Percentiles rank a stretch among this genome's conserved stretches.
Conservation (phyloP, 2,797 vertebrate genomes). For the Sandelia bainsii region DNA sequence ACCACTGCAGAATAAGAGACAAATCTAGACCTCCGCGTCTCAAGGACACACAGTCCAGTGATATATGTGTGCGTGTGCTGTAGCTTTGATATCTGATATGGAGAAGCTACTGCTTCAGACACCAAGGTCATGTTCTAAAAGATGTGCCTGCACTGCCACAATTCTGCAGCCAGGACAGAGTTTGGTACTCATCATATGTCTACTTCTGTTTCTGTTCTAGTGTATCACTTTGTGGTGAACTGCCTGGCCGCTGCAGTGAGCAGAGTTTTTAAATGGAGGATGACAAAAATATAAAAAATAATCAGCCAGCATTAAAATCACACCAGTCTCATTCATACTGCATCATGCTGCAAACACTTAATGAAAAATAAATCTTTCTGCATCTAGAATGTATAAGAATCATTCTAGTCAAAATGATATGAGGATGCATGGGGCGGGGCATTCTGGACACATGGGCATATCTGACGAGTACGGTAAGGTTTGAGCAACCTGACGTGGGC, state of each 20-base stretch:
- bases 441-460: slow-evolving; percentile 76
- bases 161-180: slow-evolving; percentile 42
- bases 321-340: slow-evolving; percentile 34
- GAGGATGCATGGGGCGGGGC: slow-evolving; percentile 76
- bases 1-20: slow-evolving; percentile 43
- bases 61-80: neutral
- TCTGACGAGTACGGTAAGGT: slow-evolving; percentile 79
- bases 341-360: slow-evolving; percentile 69
- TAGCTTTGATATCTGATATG: slow-evolving; percentile 67
- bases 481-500: slow-evolving; percentile 94
- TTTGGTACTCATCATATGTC: slow-evolving; percentile 36
- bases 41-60: slow-evolving; percentile 54
- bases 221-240: slow-evolving; percentile 27
- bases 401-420: slow-evolving; percentile 72
- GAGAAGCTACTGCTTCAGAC: slow-evolving; percentile 56
- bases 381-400: slow-evolving; percentile 64
- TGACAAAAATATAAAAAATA: slow-evolving; percentile 15
- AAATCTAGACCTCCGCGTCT: slow-evolving; percentile 38
- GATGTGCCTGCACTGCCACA: slow-evolving; percentile 40
- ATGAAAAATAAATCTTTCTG: slow-evolving; percentile 36
- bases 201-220: slow-evolving; percentile 38
- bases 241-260: slow-evolving; percentile 11
- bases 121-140: slow-evolving; percentile 66
- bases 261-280: slow-evolving; percentile 32
- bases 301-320: slow-evolving; percentile 39